Evolutionary conservation across 1,140 invertebrate species (phyloP).

Genomic region (Diprion similis): DNA sequence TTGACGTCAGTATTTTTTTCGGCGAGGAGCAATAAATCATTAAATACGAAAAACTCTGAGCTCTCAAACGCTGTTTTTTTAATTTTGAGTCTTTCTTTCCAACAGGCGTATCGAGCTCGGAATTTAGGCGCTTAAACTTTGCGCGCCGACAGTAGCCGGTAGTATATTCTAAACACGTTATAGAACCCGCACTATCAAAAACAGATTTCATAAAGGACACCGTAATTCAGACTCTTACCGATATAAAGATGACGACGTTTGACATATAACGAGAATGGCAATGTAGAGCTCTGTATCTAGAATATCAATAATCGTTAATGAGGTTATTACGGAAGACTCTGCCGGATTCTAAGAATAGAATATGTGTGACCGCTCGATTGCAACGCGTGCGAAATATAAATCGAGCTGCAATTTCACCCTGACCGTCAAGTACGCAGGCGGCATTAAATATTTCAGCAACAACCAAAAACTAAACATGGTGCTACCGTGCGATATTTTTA

Average conservation of each 20-base stretch:
- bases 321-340: neutral
- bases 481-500: neutral
- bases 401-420: neutral
- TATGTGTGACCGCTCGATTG: neutral
- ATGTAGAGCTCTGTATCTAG: neutral
- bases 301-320: slow-evolving; percentile 3
- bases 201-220: neutral
- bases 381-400: neutral
- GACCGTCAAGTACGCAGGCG: neutral
- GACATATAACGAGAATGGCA: neutral
- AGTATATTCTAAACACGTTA: too few relatives aligned
- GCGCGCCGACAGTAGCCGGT: too few relatives aligned
- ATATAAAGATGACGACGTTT: neutral
- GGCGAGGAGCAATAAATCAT: too few relatives aligned
- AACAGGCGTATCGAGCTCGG: too few relatives aligned
- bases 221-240: neutral
- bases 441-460: neutral
- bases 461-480: neutral
- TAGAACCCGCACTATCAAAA: neutral
- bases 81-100: too few relatives aligned
- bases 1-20: too few relatives aligned
- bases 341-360: neutral
- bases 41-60: too few relatives aligned
- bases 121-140: too few relatives aligned
- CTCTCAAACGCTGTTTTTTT: too few relatives aligned